These are phyloP conservation scores for Drosophila asahinai DNA, from an alignment of 1,140 invertebrate species.

Conservation along the genomic window DNA sequence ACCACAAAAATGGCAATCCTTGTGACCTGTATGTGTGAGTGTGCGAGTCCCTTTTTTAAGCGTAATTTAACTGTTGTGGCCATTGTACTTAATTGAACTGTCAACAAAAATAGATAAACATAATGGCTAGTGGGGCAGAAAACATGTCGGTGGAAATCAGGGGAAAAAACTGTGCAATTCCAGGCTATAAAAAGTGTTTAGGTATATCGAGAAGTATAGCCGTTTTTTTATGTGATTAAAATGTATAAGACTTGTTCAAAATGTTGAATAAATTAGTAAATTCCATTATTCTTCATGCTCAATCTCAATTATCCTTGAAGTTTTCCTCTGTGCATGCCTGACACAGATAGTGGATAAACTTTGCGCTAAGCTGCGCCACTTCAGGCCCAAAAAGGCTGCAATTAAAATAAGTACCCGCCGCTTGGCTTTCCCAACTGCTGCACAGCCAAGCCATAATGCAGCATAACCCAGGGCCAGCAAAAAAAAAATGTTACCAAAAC, in stretches of 20 bases:
- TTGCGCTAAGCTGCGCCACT: slow-evolving; percentile 75
- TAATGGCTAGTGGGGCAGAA: slow-evolving; percentile 48
- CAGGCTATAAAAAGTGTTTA: background rate
- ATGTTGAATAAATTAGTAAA: no score
- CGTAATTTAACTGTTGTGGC: slow-evolving; percentile 79
- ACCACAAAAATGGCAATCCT: slow-evolving; percentile 39
- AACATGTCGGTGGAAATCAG: slow-evolving; percentile 22
- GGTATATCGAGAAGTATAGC: background rate
- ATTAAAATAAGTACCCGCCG: slow-evolving; percentile 81
- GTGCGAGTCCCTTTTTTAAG: slow-evolving; percentile 65
- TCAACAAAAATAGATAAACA: slow-evolving; percentile 76
- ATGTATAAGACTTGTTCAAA: no score
- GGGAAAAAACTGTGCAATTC: slow-evolving; percentile 9
- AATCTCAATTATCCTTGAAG: background rate
- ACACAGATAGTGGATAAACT: slow-evolving; percentile 32
- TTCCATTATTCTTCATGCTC: no score
- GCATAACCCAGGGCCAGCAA: slow-evolving; percentile 30
- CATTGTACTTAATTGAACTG: slow-evolving; percentile 82
- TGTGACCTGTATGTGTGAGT: slow-evolving; percentile 4
- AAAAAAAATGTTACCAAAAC: slow-evolving; percentile 30
- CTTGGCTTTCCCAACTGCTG: slow-evolving; percentile 52
- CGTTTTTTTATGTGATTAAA: no score
- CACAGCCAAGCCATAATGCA: slow-evolving; percentile 18
- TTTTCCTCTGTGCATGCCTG: background rate
- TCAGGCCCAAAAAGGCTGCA: slow-evolving; percentile 77